Base-by-base conservation (phyloP, 2,888 invertebrate genomes). In the Plagodis dolabraria region DNA sequence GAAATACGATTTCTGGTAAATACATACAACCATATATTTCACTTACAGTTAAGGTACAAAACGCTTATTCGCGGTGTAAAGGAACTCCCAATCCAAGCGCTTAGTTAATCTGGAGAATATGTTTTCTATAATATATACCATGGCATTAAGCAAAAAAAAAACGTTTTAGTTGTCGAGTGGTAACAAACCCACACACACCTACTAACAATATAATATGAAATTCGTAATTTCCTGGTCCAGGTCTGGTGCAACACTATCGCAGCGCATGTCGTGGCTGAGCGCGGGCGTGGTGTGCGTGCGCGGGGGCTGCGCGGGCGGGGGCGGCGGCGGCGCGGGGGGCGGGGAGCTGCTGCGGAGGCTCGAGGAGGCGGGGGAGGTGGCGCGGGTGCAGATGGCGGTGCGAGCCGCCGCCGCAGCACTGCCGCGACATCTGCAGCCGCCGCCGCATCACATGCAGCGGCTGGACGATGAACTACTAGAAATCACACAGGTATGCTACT, bases 241-340 rank as follows among this genome's bases (percentile, higher is more conserved):
- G 9, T 94, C 95, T 12, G 95, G 95, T 50, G 94, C 98, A 57
- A 94, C 94, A 0, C 89, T 99, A 45, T 93, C 95, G 33, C 96
- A 98, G 83, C 95, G 99, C 66, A 95, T 99, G 70, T 96, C 97
- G 74, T 98, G 99, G 93, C 92, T 99, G 76, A 97, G 98, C 0
- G 94, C 98, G 71, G 98, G 99, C 42, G 97, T 99, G 64, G 97
- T 99, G 93, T 99, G 99, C 85, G 97, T 99, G 94, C 95, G 99
- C 60, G 98, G 98, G 73, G 97, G 97, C 72, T 95, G 87, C 47
- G 87, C 76, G 36, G 96, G 95, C 95, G 97, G 97, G 72, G 47
- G 74, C 71, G 80, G 75, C 63, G 77, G 94, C 93, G 75, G 74
- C 71, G 80, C 75, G 63, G 77, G 94, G 93, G 75, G 94, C 95